These are phyloP conservation scores for Abramis brama DNA, from an alignment of 2,113 vertebrate genomes.

Conservation along the genomic window DNA sequence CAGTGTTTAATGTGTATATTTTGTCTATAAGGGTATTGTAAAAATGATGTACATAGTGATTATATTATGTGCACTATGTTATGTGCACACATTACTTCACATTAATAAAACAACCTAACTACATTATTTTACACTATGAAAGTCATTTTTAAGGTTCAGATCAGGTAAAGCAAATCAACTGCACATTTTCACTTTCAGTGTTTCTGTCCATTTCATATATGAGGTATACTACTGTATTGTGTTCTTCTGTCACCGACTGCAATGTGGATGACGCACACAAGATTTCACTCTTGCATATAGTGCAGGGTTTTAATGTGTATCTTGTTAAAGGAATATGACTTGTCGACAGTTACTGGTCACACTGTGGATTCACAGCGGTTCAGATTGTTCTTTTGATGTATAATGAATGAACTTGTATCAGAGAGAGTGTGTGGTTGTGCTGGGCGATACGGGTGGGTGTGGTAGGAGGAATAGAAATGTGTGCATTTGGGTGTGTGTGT, in stretches of 20 bases:
- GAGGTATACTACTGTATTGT: neutral
- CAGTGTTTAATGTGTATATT: too few species aligned
- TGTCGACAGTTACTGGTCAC: neutral
- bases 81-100: neutral
- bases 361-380: neutral
- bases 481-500: neutral
- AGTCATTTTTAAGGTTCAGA: neutral
- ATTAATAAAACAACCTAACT: neutral
- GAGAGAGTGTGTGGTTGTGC: neutral
- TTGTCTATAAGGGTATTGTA: too few species aligned
- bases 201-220: neutral
- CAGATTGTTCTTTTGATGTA: constrained; percentile 20
- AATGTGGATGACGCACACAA: neutral
- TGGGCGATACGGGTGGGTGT: neutral
- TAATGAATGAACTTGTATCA: constrained; percentile 14
- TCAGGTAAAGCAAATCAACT: neutral
- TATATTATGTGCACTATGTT: too few species aligned
- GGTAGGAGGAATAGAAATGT: constrained; percentile 2
- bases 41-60: too few species aligned
- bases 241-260: neutral
- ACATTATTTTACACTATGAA: neutral
- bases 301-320: constrained; percentile 7
- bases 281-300: neutral
- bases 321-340: neutral
- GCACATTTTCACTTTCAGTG: neutral